Conservation (phyloP, 2,113 vertebrate species). For the Tor tambroides region DNA sequence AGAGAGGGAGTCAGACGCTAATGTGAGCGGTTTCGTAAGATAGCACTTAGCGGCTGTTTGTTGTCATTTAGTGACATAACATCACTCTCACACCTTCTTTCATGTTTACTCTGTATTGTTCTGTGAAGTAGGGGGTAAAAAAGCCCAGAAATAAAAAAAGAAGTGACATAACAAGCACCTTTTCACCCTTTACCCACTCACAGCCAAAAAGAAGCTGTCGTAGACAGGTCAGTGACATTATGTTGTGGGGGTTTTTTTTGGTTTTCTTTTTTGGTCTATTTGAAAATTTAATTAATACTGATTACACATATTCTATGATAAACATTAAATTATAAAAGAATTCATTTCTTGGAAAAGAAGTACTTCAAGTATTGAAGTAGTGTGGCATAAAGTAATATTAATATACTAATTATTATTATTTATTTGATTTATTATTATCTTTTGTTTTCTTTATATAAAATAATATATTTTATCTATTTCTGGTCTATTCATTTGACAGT, state of each 20-base stretch:
- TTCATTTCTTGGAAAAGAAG: neutral
- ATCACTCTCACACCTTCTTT: neutral
- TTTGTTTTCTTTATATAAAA: too few species aligned
- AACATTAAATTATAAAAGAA: neutral
- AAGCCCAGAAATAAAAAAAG: neutral
- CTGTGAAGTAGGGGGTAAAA: neutral
- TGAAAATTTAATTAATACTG: neutral
- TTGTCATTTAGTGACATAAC: neutral
- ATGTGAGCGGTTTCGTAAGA: neutral
- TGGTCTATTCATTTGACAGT: too few species aligned
- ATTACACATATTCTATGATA: neutral
- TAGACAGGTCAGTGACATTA: neutral
- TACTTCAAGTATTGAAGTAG: neutral
- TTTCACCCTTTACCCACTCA: neutral
- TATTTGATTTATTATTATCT: neutral
- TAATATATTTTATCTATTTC: too few species aligned
- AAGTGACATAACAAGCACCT: neutral
- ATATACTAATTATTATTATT: neutral
- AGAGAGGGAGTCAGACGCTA: too few species aligned
- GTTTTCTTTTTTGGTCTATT: neutral
- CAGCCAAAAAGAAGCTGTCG: neutral
- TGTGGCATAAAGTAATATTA: neutral
- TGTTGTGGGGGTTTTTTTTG: neutral
- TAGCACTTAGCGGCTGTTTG: neutral
- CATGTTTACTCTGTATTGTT: neutral